phyloP scores from a whole-genome alignment of 2,797 vertebrate species.

The Cichlasoma orientale region DNA sequence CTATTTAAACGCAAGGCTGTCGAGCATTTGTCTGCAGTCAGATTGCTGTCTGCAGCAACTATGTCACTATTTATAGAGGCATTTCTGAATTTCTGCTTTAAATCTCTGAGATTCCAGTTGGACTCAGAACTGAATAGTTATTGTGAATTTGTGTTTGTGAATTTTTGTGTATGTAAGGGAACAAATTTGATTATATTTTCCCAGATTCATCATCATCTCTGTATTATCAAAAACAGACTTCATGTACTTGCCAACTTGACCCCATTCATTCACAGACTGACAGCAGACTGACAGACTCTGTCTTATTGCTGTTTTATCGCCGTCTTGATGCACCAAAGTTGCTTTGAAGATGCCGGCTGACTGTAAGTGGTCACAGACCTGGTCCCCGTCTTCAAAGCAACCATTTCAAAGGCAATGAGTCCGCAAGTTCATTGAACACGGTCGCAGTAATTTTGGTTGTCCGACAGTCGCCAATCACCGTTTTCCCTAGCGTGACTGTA shows the following conservation, averaged over 20 bases:
- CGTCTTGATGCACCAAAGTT: rapidly evolving
- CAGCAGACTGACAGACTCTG: too few relatives aligned
- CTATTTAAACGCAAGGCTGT: not conserved
- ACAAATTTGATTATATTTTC: not conserved
- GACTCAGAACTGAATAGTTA: not conserved
- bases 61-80: not conserved
- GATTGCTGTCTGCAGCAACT: not conserved
- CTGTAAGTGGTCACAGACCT: rapidly evolving
- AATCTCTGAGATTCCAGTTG: not conserved
- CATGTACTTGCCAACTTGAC: not conserved
- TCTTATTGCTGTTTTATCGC: too few relatives aligned
- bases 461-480: not conserved
- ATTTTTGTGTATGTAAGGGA: not conserved
- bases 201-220: rapidly evolving
- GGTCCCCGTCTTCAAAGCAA: not conserved
- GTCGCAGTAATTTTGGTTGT: too few relatives aligned
- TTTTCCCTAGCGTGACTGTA: not conserved
- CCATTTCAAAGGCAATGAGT: not conserved
- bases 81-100: not conserved
- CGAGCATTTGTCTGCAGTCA: not conserved
- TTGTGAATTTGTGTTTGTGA: not conserved
- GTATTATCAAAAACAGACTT: not conserved
- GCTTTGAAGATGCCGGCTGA: not conserved
- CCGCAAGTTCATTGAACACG: not conserved
- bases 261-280: rapidly evolving